A percentile compares a stretch with the other conserved stretches of the same genome.
Conservation (phyloP, 2,113 vertebrate species). For the Alaudala cheleensis region DNA sequence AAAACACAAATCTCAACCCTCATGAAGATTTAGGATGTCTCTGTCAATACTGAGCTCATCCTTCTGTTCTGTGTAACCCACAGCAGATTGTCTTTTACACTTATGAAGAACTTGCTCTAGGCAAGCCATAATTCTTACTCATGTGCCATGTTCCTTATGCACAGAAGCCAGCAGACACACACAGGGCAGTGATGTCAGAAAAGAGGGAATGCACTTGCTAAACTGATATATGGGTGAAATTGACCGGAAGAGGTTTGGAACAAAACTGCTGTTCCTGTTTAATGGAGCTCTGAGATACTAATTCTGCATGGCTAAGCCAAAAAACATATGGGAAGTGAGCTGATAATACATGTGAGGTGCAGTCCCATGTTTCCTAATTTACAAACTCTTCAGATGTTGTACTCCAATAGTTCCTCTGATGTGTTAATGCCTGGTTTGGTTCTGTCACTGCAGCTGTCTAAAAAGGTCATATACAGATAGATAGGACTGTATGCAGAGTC, state of each 20-base stretch:
- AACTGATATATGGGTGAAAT: neutral
- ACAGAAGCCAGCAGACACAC: neutral
- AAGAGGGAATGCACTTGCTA: neutral
- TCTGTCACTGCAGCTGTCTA: neutral
- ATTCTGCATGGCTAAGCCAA: neutral
- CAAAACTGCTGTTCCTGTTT: neutral
- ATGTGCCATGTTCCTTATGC: neutral
- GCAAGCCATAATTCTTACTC: neutral
- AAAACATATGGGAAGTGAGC: neutral
- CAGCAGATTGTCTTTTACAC: neutral
- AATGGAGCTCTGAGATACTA: neutral
- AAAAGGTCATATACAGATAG: neutral
- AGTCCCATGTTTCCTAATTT: neutral
- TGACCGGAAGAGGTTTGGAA: neutral
- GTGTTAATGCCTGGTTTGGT: neutral
- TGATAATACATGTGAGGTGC: neutral
- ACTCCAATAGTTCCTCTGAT: neutral
- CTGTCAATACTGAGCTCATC: neutral
- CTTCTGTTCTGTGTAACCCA: neutral
- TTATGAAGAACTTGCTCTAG: neutral
- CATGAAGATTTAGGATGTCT: neutral
- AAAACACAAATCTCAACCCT: neutral
- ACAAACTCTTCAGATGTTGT: neutral
- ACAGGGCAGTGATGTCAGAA: neutral
- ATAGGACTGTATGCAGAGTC: neutral